Evolutionary conservation across 1,140 invertebrate species (phyloP).

Genomic region (Psix sp.): DNA sequence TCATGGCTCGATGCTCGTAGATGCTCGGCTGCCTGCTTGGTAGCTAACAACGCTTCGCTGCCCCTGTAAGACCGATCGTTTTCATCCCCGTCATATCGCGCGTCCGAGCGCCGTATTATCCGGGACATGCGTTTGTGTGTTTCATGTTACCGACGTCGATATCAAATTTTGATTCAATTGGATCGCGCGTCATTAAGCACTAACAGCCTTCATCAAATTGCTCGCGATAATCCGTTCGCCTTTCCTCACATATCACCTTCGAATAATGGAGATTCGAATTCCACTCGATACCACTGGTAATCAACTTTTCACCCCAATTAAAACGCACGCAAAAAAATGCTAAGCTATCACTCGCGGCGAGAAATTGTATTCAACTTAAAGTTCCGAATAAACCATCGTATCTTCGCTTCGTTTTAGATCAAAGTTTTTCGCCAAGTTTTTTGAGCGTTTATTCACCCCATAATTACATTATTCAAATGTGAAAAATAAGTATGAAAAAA

Average conservation of each 20-base stretch:
- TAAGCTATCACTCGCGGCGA: too few species aligned
- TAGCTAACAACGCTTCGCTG: slow-evolving; percentile 62
- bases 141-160: slow-evolving; percentile 9
- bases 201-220: slow-evolving; percentile 24
- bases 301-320: too few species aligned
- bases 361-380: too few species aligned
- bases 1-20: slow-evolving; percentile 66
- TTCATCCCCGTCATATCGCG: slow-evolving; percentile 10
- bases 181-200: slow-evolving; percentile 29
- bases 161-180: slow-evolving; percentile 42
- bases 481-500: too few species aligned
- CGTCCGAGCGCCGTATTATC: slow-evolving; percentile 27
- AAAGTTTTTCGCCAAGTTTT: too few species aligned
- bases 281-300: too few species aligned
- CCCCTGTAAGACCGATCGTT: slow-evolving; percentile 54
- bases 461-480: too few species aligned
- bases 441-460: too few species aligned
- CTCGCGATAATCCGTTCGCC: slow-evolving; percentile 32
- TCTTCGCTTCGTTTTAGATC: too few species aligned
- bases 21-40: slow-evolving; percentile 60
- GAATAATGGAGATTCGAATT: too few species aligned
- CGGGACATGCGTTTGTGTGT: slow-evolving; percentile 7
- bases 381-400: too few species aligned
- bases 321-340: too few species aligned
- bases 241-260: slow-evolving; percentile 13